A percentile compares a stretch with the other conserved stretches of the same genome.
These are phyloP conservation scores for Acanthurus leucopareius DNA, from an alignment of 2,797 vertebrate species.

Conservation along the genomic window DNA sequence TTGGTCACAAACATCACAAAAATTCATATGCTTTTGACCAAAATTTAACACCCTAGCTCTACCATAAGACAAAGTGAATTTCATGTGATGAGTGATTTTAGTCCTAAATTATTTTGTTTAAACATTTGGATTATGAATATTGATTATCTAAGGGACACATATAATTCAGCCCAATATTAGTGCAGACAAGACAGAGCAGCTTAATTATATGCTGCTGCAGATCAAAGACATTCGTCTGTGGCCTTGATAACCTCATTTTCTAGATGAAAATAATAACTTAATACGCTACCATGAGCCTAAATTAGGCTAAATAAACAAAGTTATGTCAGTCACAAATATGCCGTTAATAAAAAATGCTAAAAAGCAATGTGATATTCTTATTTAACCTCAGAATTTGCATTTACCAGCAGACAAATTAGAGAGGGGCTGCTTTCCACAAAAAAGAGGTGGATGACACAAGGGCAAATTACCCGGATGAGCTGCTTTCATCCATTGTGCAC, in stretches of 20 bases:
- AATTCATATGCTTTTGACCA: neutral
- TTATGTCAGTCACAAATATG: neutral
- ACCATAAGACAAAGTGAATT: neutral
- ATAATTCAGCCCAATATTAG: neutral
- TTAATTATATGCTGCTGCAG: conserved; percentile 3
- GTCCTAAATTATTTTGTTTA: neutral
- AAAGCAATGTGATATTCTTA: too few species aligned
- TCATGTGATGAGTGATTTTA: neutral
- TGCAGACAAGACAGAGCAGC: neutral
- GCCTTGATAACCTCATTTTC: conserved; percentile 19
- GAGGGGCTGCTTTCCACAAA: too few species aligned
- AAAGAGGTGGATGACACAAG: too few species aligned
- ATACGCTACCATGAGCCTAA: neutral
- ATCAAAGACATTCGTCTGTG: conserved; percentile 27
- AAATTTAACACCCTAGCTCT: neutral
- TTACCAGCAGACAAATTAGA: too few species aligned
- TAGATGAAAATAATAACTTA: conserved; percentile 10
- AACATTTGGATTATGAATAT: neutral
- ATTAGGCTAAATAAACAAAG: neutral
- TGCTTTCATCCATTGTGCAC: neutral
- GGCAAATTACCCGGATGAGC: too few species aligned
- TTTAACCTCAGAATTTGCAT: too few species aligned
- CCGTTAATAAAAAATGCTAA: neutral
- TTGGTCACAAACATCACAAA: neutral
- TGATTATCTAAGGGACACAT: neutral